These are phyloP conservation scores for Ormyrus nitidulus DNA, from an alignment of 2,888 invertebrate genomes.

Conservation along the genomic window DNA sequence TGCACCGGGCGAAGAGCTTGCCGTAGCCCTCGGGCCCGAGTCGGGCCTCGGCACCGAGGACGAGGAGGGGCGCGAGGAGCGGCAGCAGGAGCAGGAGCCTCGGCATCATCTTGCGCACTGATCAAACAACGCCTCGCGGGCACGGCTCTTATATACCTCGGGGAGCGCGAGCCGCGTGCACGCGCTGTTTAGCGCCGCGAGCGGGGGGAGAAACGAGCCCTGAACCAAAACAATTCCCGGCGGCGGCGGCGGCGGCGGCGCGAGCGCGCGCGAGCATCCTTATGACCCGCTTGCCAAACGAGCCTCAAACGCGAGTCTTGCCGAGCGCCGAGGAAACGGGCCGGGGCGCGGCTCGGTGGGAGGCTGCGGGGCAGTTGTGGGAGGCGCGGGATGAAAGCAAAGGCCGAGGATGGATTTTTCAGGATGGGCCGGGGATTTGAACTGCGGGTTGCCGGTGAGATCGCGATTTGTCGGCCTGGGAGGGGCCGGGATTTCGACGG, in stretches of 20 bases:
- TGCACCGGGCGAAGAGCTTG: conserved; percentile 69
- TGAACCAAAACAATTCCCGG: conserved; percentile 69
- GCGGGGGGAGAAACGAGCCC: conserved; percentile 41
- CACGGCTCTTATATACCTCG: conserved; percentile 65
- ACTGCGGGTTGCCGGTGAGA: too few species aligned
- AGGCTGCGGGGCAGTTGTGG: too few species aligned
- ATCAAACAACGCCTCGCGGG: conserved; percentile 59
- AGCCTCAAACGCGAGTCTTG: conserved; percentile 64
- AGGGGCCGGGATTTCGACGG: too few species aligned
- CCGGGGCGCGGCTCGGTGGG: too few species aligned
- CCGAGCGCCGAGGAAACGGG: too few species aligned
- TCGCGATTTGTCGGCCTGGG: too few species aligned
- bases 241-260: conserved; percentile 61
- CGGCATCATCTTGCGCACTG: conserved; percentile 60
- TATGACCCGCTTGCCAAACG: conserved; percentile 73
- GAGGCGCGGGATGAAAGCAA: too few species aligned
- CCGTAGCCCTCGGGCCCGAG: conserved; percentile 64
- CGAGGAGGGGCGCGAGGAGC: conserved; percentile 55
- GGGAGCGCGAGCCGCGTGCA: conserved; percentile 58
- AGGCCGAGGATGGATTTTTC: too few species aligned
- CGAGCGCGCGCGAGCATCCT: conserved; percentile 65
- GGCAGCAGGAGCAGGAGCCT: conserved; percentile 58
- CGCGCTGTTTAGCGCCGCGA: conserved; percentile 74
- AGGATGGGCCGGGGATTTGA: too few species aligned
- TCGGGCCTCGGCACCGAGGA: not conserved